These are phyloP conservation scores for Hydrochoerus hydrochaeris DNA, from an alignment of 2,113 vertebrate species.

Conservation along the genomic window DNA sequence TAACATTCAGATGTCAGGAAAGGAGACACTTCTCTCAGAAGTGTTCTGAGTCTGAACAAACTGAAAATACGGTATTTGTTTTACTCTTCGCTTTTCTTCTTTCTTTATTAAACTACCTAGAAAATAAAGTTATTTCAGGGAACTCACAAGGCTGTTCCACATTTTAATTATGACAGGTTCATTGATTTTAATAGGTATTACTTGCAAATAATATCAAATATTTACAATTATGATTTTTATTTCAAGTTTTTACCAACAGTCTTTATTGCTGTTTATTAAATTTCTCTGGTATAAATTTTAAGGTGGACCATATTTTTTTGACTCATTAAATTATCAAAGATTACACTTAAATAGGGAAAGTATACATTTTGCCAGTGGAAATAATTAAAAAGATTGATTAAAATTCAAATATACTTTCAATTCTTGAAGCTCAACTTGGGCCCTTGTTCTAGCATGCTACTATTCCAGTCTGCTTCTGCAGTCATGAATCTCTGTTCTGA, in stretches of 20 bases:
- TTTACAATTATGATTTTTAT: neutral
- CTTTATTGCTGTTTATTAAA: neutral
- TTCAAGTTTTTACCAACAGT: neutral
- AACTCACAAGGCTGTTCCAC: neutral
- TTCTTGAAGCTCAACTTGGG: neutral
- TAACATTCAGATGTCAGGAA: constrained; percentile 64
- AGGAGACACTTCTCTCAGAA: too few species aligned
- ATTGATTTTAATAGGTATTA: neutral
- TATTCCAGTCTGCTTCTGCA: neutral
- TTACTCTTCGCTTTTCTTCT: neutral
- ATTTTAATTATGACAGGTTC: neutral
- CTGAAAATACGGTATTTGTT: neutral
- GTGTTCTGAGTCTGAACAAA: constrained; percentile 34
- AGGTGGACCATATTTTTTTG: neutral
- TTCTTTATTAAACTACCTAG: neutral
- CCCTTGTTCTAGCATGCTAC: neutral
- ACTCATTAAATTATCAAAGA: neutral
- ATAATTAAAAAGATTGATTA: neutral
- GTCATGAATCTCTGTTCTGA: neutral
- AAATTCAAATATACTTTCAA: neutral
- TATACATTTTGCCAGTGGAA: neutral
- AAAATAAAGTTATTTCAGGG: neutral
- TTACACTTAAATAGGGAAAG: neutral
- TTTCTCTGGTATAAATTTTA: neutral
- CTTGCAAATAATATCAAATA: neutral